Base-by-base conservation (phyloP, 2,113 vertebrate genomes). In the Podarcis cretensis region DNA sequence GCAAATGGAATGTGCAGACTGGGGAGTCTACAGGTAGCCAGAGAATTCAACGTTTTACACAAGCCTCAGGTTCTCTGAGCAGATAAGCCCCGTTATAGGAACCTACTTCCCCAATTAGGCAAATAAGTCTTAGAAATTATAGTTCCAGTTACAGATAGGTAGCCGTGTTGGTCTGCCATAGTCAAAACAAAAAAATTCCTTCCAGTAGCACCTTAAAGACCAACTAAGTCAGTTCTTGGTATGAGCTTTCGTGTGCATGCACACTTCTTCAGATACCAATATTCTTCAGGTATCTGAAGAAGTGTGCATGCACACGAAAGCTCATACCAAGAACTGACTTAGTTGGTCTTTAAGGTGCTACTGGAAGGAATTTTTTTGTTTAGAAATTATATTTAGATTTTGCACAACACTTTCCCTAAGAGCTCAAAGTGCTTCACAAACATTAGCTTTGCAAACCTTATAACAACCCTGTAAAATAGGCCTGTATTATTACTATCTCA, bases 1-100 rank as follows among this genome's bases (percentile, higher is more conserved):
- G 88, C 0, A 78, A 88, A 86, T 94, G 86, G 89, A 92, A 85
- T 81, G 35, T 89, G 71, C 14, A 90, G 89, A 66, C 86, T 89
- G 82, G 32, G 87, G 93, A 89, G 57, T 90, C 90, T 94, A 90
- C 91, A 74, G 21, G 21, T 79, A 54, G 73, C 7, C 23, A 12
- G 73, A 37, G 48, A 85, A 30, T 20, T 81, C 21, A 79, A 6
- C 3, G 73, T 59, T 13, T 66, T 57, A 69, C 23, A 13, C 25
- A 27, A 73, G 25, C 23, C 48, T 78, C 37, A 77, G 35, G 21
- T 81, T 71, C 32, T 57, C 66, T 54, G 32, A 59, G 43, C 13
- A 81, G 68, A 59, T 71, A 87, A 81, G 48, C 20, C 9, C 23
- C 27, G 37, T 66, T 23, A 37, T 30, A 30, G 32, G 30, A 54